Conservation (phyloP, 2,888 invertebrate species). For the Catonia carolina region DNA sequence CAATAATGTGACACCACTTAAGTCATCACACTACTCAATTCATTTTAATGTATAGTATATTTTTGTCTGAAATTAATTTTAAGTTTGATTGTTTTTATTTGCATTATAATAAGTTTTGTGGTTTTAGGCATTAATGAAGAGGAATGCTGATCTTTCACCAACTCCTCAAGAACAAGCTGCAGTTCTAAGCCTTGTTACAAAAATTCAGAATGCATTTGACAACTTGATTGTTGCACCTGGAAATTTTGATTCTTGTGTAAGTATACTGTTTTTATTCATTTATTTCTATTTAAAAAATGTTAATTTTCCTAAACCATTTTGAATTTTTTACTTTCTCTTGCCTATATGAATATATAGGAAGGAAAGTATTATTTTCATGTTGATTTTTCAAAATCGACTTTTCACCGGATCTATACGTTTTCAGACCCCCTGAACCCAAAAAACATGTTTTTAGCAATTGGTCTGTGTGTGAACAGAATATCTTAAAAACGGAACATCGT, state of each 20-base stretch:
- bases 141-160: conserved; percentile 88
- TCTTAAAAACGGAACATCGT: too few relatives aligned
- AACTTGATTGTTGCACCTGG: conserved; percentile 91
- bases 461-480: too few relatives aligned
- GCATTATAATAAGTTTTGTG: too few relatives aligned
- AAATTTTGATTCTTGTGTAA: conserved; percentile 90
- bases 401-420: too few relatives aligned
- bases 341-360: not conserved
- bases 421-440: too few relatives aligned
- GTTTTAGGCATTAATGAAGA: conserved; percentile 78
- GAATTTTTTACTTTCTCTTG: not conserved
- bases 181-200: conserved; percentile 86
- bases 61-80: too few relatives aligned
- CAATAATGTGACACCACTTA: too few relatives aligned
- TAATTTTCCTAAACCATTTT: not conserved
- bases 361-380: not conserved
- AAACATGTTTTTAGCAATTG: too few relatives aligned
- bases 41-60: too few relatives aligned
- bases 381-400: too few relatives aligned
- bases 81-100: too few relatives aligned
- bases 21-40: too few relatives aligned
- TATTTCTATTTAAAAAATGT: not conserved
- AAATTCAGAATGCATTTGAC: conserved; percentile 90
- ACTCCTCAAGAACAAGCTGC: conserved; percentile 86
- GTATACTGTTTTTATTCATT: conserved; percentile 41